Conservation (phyloP, 2,113 vertebrate species). For the Sinocyclocheilus anophthalmus region DNA sequence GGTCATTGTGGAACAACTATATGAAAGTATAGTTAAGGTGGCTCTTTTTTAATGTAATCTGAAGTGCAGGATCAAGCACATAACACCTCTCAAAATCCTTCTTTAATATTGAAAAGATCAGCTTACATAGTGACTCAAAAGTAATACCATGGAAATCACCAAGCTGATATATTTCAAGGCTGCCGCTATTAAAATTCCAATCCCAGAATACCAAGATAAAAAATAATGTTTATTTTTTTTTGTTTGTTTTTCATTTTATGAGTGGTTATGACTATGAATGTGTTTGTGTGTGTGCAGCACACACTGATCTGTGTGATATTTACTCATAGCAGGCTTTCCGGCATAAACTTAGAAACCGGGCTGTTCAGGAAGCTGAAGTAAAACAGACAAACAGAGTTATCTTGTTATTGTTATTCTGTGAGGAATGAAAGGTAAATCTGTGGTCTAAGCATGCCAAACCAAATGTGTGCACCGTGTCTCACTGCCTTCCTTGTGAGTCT, state of each 20-base stretch:
- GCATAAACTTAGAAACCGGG: not conserved
- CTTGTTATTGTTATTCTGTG: slow-evolving; percentile 51
- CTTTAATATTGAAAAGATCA: slow-evolving; percentile 19
- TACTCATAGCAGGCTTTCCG: not conserved
- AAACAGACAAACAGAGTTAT: slow-evolving; percentile 36
- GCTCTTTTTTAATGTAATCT: slow-evolving; percentile 8
- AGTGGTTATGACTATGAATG: not conserved
- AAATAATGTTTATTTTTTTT: not conserved
- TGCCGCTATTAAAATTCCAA: not conserved
- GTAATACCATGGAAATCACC: slow-evolving; percentile 5
- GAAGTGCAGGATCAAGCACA: slow-evolving; percentile 28
- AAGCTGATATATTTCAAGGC: not conserved
- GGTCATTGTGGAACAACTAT: not conserved
- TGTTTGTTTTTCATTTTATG: not conserved
- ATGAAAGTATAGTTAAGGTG: not conserved
- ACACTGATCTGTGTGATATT: slow-evolving; percentile 8
- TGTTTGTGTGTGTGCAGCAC: not conserved
- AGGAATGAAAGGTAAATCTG: slow-evolving; percentile 46
- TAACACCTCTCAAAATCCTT: not conserved
- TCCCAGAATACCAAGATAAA: not conserved
- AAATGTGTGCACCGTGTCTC: slow-evolving; percentile 26
- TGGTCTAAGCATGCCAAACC: slow-evolving; percentile 35
- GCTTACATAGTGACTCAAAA: not conserved
- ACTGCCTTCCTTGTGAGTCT: not conserved
- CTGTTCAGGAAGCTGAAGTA: not conserved